Percentiles rank a stretch among this genome's conserved stretches.
These are phyloP conservation scores for Arothron firmamentum DNA, from an alignment of 2,113 vertebrate genomes.

Conservation along the genomic window DNA sequence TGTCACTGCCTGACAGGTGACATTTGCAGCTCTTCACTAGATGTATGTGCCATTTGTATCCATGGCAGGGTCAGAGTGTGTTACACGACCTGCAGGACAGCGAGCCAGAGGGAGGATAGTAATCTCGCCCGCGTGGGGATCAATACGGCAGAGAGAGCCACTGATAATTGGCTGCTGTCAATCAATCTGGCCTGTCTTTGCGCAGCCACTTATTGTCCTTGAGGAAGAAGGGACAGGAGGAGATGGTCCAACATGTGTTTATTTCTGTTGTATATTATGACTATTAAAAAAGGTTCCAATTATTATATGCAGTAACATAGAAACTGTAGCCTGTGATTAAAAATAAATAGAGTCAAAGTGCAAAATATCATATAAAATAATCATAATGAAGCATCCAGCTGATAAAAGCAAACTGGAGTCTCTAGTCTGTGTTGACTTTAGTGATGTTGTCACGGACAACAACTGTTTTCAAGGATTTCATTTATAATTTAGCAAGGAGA, in stretches of 20 bases:
- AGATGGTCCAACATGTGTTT: not conserved
- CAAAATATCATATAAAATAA: too few species aligned
- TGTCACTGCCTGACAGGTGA: slow-evolving; percentile 64
- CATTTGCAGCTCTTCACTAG: slow-evolving; percentile 66
- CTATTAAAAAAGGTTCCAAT: too few species aligned
- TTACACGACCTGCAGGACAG: slow-evolving; percentile 67
- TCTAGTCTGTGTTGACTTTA: too few species aligned
- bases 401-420: too few species aligned
- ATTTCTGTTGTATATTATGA: too few species aligned
- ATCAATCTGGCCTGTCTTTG: slow-evolving; percentile 59
- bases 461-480: not conserved
- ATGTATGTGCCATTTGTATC: slow-evolving; percentile 74
- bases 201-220: slow-evolving; percentile 44
- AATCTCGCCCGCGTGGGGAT: slow-evolving; percentile 50
- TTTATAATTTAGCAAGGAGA: slow-evolving; percentile 34
- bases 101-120: slow-evolving; percentile 61
- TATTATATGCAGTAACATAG: too few species aligned
- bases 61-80: slow-evolving; percentile 66
- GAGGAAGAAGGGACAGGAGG: slow-evolving; percentile 1
- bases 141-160: slow-evolving; percentile 61
- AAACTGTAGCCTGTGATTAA: too few species aligned
- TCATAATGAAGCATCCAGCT: too few species aligned
- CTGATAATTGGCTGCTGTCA: slow-evolving; percentile 71
- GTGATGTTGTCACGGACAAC: slow-evolving; percentile 3
- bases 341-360: too few species aligned